Percentiles rank a stretch among this genome's conserved stretches.
phyloP scores from a whole-genome alignment of 2,888 invertebrate genomes.

The Xestia xanthographa region DNA sequence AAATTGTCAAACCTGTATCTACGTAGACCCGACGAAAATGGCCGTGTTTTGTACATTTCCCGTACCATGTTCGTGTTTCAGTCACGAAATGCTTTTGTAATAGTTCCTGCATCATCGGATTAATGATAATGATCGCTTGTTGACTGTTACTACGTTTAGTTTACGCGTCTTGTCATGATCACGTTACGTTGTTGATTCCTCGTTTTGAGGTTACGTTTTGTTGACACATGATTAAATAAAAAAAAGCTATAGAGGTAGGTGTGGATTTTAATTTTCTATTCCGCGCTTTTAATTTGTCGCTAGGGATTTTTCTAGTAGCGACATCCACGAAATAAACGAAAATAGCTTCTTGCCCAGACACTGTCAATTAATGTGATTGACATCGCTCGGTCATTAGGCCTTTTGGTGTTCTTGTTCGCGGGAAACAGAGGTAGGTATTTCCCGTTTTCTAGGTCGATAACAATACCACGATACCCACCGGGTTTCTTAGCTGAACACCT shows the following conservation, averaged over 20 bases:
- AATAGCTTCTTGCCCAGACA: conserved; percentile 74
- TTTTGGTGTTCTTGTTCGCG: conserved; percentile 66
- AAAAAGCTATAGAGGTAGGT: conserved; percentile 35
- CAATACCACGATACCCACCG: conserved; percentile 61
- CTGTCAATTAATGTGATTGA: conserved; percentile 90
- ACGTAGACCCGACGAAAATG: conserved; percentile 84
- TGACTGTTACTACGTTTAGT: conserved; percentile 63
- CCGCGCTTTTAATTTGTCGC: conserved; percentile 28
- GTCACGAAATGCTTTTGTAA: conserved; percentile 65
- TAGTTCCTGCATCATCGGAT: conserved; percentile 61
- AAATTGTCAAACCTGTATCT: conserved; percentile 78
- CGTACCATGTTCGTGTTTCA: conserved; percentile 81
- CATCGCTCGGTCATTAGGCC: conserved; percentile 86
- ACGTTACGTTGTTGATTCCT: conserved; percentile 87
- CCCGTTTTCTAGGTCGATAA: conserved; percentile 70
- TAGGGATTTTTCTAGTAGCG: conserved; percentile 58
- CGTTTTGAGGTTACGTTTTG: conserved; percentile 88
- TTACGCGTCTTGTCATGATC: conserved; percentile 78
- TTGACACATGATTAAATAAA: conserved; percentile 81
- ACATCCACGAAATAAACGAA: conserved; percentile 64
- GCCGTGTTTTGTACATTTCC: conserved; percentile 87
- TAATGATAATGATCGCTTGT: conserved; percentile 67
- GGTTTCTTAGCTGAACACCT: conserved; percentile 26
- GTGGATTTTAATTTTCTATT: conserved; percentile 22
- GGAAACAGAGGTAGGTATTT: conserved; percentile 70